These are phyloP conservation scores for Hyalella azteca DNA, from an alignment of 2,888 invertebrate genomes.

Conservation along the genomic window DNA sequence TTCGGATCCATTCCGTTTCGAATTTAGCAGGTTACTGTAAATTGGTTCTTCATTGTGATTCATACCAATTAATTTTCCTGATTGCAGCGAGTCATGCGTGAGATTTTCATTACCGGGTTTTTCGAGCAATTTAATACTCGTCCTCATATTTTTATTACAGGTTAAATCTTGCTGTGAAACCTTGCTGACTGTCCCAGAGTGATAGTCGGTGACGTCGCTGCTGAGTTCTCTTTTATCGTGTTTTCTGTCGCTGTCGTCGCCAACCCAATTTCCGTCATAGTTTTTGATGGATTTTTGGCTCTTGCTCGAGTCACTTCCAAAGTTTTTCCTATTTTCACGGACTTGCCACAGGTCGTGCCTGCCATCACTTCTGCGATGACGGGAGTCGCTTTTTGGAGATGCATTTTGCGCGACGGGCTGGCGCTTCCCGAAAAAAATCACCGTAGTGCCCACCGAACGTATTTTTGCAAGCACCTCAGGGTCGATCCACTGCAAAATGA, in stretches of 20 bases:
- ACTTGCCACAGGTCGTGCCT: not conserved
- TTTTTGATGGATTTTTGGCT: too few species aligned
- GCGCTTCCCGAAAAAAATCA: conserved; percentile 54
- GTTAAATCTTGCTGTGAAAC: not conserved
- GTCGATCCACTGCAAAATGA: conserved; percentile 52
- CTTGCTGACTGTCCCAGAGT: not conserved
- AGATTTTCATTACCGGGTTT: not conserved
- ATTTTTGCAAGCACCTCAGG: conserved; percentile 53
- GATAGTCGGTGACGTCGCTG: not conserved
- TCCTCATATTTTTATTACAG: not conserved
- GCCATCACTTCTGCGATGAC: not conserved
- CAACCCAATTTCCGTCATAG: not conserved
- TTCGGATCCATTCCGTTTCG: not conserved
- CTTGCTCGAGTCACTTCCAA: too few species aligned
- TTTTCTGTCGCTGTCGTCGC: not conserved
- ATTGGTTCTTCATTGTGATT: not conserved
- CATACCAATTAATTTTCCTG: not conserved
- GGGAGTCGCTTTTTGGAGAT: not conserved
- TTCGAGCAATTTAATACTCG: not conserved
- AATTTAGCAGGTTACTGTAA: not conserved
- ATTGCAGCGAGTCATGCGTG: not conserved
- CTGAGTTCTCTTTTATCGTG: not conserved
- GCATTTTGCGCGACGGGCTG: not conserved
- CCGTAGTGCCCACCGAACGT: conserved; percentile 51
- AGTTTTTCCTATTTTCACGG: too few species aligned